Evolutionary conservation across 2,113 vertebrate genomes (phyloP), one percentile per base, ranked within the genome.

Genomic region (Progne subis): DNA sequence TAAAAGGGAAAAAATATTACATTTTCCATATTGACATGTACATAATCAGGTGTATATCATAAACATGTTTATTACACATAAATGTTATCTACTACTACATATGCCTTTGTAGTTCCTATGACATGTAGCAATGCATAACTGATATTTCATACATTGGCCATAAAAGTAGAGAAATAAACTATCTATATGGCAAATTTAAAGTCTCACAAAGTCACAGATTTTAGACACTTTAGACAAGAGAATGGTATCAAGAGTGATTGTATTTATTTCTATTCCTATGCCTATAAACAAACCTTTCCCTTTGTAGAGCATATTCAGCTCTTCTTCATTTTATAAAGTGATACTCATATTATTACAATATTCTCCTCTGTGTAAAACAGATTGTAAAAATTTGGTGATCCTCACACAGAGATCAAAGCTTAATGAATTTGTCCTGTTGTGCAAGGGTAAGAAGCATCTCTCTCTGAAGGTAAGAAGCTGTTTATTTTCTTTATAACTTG

Each of bases 341-440:
- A 52, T 46, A 64, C 2, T 32, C 2, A 41, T 49, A 41, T 87
- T 50, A 44, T 68, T 68, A 56, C 34, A 78, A 49, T 77, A 60
- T 74, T 86, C 17, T 93, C 5, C 7, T 80, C 47, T 81, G 4
- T 57, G 6, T 61, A 57, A 92, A 94, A 87, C 90, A 92, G 84
- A 82, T 46, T 91, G 75, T 74, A 88, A 94, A 41, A 95, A 93
- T 63, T 14, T 97, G 24, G 96, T 97, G 92, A 74, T 53, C 43
- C 93, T 97, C 39, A 94, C 50, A 0, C 96, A 97, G 71, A 94
- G 87, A 68, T 97, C 95, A 81, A 96, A 95, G 44, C 44, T 85
- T 64, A 91, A 97, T 52, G 39, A 86, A 55, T 97, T 95, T 71
- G 82, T 97, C 34, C 88, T 90, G 0, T 17, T 97, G 67, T 90